Conservation (phyloP, 2,888 invertebrate species). For the Strigamia transsilvanica region DNA sequence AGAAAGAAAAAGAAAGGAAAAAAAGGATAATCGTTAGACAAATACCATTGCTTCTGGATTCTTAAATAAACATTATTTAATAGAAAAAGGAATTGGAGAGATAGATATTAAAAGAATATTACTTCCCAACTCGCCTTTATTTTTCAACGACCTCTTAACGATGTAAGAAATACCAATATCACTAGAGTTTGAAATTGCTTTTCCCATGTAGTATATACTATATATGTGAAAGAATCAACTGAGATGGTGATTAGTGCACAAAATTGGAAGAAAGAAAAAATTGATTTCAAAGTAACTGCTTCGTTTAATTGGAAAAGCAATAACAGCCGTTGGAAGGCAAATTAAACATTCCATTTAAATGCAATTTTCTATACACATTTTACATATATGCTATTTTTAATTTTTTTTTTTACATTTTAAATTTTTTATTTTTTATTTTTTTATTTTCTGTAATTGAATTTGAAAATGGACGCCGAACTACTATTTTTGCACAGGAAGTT, state of each 20-base stretch:
- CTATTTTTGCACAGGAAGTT: too few relatives aligned
- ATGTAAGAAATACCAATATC: constrained; percentile 11
- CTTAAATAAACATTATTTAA: constrained; percentile 13
- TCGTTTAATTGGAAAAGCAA: constrained; percentile 29
- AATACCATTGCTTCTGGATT: neutral
- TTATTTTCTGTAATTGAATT: neutral
- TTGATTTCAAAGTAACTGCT: constrained; percentile 9
- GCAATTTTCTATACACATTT: neutral
- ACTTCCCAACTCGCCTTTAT: neutral
- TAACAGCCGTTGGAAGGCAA: neutral
- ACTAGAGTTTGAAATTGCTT: constrained; percentile 6
- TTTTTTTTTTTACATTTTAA: neutral
- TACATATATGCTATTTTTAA: neutral
- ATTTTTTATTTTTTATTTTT: neutral
- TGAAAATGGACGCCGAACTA: too few relatives aligned
- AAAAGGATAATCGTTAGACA: neutral
- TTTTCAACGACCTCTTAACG: neutral
- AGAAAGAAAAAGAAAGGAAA: too few relatives aligned
- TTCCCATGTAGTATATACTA: neutral
- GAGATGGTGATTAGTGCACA: constrained; percentile 19
- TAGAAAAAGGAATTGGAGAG: neutral
- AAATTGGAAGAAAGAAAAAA: neutral
- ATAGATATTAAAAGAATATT: neutral
- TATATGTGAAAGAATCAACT: neutral
- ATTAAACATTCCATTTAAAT: constrained; percentile 31